These are phyloP conservation scores for Eupithecia subfuscata DNA, from an alignment of 2,888 invertebrate genomes.

Conservation along the genomic window DNA sequence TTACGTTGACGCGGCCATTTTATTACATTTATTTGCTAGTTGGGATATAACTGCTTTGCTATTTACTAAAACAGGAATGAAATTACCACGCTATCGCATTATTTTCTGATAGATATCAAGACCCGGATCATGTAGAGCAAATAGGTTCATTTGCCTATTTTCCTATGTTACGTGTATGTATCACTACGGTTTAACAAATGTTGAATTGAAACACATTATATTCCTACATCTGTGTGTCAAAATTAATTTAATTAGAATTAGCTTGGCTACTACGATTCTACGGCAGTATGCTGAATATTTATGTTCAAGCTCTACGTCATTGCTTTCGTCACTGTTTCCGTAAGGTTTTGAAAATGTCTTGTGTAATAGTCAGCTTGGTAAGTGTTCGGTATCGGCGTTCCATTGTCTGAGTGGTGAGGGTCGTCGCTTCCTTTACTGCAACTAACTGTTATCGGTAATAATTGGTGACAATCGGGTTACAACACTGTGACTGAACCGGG, in stretches of 20 bases:
- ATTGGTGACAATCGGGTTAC: slow-evolving; percentile 38
- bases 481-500: slow-evolving; percentile 30
- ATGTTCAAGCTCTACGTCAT: slow-evolving; percentile 32
- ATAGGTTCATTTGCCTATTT: background rate
- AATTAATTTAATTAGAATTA: background rate
- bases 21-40: too few species aligned
- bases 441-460: slow-evolving; percentile 39
- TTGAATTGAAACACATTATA: too few species aligned
- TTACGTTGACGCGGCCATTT: too few species aligned
- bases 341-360: slow-evolving; percentile 18
- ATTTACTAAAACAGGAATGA: background rate
- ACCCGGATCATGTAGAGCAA: background rate
- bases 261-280: background rate
- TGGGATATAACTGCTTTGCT: background rate
- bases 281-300: background rate
- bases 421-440: slow-evolving; percentile 41
- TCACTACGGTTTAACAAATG: background rate
- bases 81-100: background rate
- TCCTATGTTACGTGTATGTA: background rate
- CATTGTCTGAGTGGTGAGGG: slow-evolving; percentile 32
- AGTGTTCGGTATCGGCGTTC: slow-evolving; percentile 10
- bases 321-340: slow-evolving; percentile 35
- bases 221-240: too few species aligned
- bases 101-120: background rate
- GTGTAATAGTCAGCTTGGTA: slow-evolving; percentile 7